Evolutionary conservation across 2,888 invertebrate genomes (phyloP).

Genomic region (Ethmia dodecea): DNA sequence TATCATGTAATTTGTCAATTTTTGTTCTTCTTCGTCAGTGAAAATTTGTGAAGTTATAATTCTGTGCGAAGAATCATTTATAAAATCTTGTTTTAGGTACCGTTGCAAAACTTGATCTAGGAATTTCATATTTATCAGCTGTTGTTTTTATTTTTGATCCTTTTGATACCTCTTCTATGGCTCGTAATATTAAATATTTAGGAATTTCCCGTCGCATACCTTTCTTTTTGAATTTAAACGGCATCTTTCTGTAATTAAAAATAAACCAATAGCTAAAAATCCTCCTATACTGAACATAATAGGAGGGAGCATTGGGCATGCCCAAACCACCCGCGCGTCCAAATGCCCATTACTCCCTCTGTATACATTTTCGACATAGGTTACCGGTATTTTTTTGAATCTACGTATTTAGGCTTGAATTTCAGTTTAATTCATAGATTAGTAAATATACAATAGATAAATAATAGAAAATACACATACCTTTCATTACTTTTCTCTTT

Average conservation of each 20-base stretch:
- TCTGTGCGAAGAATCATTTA: conserved; percentile 4
- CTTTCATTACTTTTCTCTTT: conserved; percentile 5
- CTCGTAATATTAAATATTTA: conserved; percentile 17
- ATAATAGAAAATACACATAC: conserved; percentile 6
- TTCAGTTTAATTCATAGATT: conserved; percentile 7
- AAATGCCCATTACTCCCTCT: conserved; percentile 13
- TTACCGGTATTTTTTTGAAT: conserved; percentile 10
- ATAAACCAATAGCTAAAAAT: conserved; percentile 6
- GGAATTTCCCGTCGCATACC: conserved; percentile 14
- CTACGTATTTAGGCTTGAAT: conserved; percentile 9
- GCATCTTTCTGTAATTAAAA: conserved; percentile 13
- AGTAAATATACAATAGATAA: conserved; percentile 7
- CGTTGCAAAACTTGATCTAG: conserved; percentile 15
- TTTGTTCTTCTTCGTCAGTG: conserved; percentile 13
- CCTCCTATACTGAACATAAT: conserved; percentile 8
- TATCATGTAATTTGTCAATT: conserved; percentile 15
- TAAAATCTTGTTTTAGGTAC: conserved; percentile 9
- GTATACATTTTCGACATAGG: conserved; percentile 12
- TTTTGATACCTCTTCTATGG: conserved; percentile 17
- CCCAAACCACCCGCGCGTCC: conserved; percentile 17
- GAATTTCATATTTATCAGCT: conserved; percentile 17
- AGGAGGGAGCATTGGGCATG: conserved; percentile 17
- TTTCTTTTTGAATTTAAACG: conserved; percentile 14
- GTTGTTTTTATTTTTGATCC: conserved; percentile 18
- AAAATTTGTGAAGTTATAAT: conserved; percentile 8